phyloP scores from a whole-genome alignment of 2,113 vertebrate genomes.

The Tetraodon nigroviridis region DNA sequence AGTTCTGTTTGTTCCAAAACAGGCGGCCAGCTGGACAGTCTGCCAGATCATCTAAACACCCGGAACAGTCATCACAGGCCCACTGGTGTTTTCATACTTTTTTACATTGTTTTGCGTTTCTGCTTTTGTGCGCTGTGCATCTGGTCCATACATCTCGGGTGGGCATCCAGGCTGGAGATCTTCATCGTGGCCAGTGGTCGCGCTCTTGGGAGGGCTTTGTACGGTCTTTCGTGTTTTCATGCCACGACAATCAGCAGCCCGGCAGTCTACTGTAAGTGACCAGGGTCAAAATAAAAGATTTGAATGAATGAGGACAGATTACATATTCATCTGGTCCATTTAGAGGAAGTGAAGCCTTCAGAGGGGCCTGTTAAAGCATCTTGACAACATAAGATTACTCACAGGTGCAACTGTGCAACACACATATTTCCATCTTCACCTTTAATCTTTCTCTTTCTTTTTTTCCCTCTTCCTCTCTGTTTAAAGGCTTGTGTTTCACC shows the following conservation, averaged over 20 bases:
- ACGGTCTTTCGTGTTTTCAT: constrained; percentile 23
- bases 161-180: not conserved
- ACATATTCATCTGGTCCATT: constrained; percentile 69
- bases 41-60: constrained; percentile 19
- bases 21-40: constrained; percentile 14
- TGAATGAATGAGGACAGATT: constrained; percentile 74
- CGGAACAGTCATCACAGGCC: constrained; percentile 24
- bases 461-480: constrained; percentile 28
- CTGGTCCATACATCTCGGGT: not conserved
- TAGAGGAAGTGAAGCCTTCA: constrained; percentile 72
- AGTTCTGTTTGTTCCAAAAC: constrained; percentile 22
- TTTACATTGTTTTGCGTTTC: constrained; percentile 6
- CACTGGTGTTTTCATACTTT: constrained; percentile 14
- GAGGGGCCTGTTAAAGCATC: constrained; percentile 46
- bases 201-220: constrained; percentile 14
- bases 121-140: not conserved
- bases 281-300: constrained; percentile 39
- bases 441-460: constrained; percentile 3
- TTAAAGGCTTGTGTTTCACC: constrained; percentile 48
- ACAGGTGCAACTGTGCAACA: constrained; percentile 63
- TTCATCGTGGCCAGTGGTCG: constrained; percentile 8
- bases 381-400: constrained; percentile 50
- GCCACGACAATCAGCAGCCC: constrained; percentile 25
- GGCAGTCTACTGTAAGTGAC: constrained; percentile 25
- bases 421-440: constrained; percentile 23